Evolutionary conservation across 2,113 vertebrate species (phyloP).

Genomic region (Ellobius talpinus): DNA sequence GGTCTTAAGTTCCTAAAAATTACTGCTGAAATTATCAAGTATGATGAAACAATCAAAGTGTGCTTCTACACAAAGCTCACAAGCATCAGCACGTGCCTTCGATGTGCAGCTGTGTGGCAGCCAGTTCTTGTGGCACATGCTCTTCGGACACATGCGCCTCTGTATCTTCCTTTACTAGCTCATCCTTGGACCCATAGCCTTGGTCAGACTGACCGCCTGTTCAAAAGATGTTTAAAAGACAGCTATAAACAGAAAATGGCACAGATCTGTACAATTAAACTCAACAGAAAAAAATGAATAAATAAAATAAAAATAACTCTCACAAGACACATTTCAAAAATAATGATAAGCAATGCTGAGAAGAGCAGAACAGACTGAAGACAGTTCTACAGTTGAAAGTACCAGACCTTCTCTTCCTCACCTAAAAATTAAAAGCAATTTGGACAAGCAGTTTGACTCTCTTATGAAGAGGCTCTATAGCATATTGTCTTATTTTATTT

Average conservation of each 20-base stretch:
- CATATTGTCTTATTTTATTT: not conserved
- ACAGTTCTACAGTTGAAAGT: not conserved
- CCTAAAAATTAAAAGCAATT: not conserved
- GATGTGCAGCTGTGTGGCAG: conserved; percentile 69
- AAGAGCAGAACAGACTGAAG: not conserved
- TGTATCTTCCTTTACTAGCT: conserved; percentile 89
- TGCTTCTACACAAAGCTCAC: conserved; percentile 27
- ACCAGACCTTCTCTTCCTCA: conserved; percentile 24
- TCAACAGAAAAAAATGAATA: conserved; percentile 13
- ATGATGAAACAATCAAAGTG: not conserved
- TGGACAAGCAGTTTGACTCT: conserved; percentile 36
- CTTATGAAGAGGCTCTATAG: not conserved
- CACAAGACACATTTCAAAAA: conserved; percentile 55
- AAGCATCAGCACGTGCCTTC: conserved; percentile 84
- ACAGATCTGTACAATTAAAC: conserved; percentile 23
- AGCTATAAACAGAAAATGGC: conserved; percentile 36
- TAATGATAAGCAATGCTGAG: conserved; percentile 47
- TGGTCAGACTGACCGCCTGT: conserved; percentile 92
- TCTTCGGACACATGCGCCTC: conserved; percentile 81
- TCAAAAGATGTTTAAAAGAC: conserved; percentile 63
- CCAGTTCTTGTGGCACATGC: conserved; percentile 70
- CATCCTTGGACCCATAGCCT: conserved; percentile 95
- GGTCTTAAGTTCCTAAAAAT: conserved; percentile 29
- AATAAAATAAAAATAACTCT: not conserved
- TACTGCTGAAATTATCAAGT: not conserved